Conservation (phyloP, 2,797 vertebrate genomes). For the Fistularia tabacaria region DNA sequence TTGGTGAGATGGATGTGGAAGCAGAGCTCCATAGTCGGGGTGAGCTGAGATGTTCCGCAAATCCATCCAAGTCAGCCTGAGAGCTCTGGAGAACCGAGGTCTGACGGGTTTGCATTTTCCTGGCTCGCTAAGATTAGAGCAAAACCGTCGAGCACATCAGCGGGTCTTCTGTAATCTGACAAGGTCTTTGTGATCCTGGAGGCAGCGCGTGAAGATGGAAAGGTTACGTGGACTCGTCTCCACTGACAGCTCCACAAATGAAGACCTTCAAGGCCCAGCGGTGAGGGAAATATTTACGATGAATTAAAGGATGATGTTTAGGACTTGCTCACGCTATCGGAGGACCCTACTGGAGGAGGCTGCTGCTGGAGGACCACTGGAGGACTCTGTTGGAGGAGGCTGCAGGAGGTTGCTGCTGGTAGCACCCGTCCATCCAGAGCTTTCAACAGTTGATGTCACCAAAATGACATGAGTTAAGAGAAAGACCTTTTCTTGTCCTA, state of each 20-base stretch:
- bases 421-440: too few relatives aligned
- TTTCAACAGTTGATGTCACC: too few relatives aligned
- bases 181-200: neutral
- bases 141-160: neutral
- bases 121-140: too few relatives aligned
- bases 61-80: neutral
- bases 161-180: neutral
- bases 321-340: neutral
- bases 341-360: neutral
- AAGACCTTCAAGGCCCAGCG: too few relatives aligned
- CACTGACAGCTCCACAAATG: too few relatives aligned
- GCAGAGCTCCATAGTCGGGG: too few relatives aligned
- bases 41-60: too few relatives aligned
- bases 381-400: neutral
- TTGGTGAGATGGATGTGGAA: too few relatives aligned
- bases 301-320: neutral
- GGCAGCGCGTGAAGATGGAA: neutral
- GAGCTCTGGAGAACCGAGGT: neutral
- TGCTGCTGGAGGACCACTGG: neutral
- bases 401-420: too few relatives aligned
- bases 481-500: too few relatives aligned
- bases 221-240: neutral
- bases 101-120: neutral
- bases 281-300: too few relatives aligned
- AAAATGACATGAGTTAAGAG: too few relatives aligned